phyloP scores from a whole-genome alignment of 2,888 invertebrate genomes.

The Criorhina ranunculi region DNA sequence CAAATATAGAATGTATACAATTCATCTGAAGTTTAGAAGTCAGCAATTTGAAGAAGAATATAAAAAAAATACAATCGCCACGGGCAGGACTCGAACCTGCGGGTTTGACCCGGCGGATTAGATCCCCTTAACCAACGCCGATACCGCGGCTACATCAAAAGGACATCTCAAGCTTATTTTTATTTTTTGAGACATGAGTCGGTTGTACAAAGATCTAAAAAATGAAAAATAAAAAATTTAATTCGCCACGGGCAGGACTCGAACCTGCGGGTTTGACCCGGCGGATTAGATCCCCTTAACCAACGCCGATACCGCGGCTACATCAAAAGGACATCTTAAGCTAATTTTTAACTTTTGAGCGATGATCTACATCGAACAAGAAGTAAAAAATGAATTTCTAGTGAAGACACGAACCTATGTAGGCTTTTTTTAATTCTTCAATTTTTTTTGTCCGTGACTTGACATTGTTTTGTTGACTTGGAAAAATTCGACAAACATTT shows the following conservation, averaged over 20 bases:
- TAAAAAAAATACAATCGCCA: slow-evolving; percentile 10
- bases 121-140: slow-evolving; percentile 11
- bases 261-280: slow-evolving; percentile 30
- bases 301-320: slow-evolving; percentile 8
- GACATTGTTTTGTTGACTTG: too few relatives aligned
- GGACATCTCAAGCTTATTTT: neutral
- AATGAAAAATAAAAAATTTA: neutral
- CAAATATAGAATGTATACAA: too few relatives aligned
- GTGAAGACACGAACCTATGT: too few relatives aligned
- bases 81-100: slow-evolving; percentile 28
- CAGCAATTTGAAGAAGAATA: too few relatives aligned
- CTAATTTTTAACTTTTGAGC: neutral
- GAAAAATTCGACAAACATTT: too few relatives aligned
- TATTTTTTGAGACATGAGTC: too few relatives aligned
- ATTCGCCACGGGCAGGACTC: slow-evolving; percentile 17
- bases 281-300: slow-evolving; percentile 17
- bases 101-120: slow-evolving; percentile 17
- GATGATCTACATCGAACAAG: neutral
- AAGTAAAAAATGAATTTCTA: too few relatives aligned
- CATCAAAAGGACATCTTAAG: neutral
- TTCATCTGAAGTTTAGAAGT: too few relatives aligned
- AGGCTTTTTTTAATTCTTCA: too few relatives aligned
- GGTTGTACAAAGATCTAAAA: too few relatives aligned
- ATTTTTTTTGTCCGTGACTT: too few relatives aligned
- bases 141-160: neutral